A percentile compares a stretch with the other conserved stretches of the same genome.
These are phyloP conservation scores for Tryphoninae sp. DNA, from an alignment of 2,888 invertebrate genomes.

Conservation along the genomic window DNA sequence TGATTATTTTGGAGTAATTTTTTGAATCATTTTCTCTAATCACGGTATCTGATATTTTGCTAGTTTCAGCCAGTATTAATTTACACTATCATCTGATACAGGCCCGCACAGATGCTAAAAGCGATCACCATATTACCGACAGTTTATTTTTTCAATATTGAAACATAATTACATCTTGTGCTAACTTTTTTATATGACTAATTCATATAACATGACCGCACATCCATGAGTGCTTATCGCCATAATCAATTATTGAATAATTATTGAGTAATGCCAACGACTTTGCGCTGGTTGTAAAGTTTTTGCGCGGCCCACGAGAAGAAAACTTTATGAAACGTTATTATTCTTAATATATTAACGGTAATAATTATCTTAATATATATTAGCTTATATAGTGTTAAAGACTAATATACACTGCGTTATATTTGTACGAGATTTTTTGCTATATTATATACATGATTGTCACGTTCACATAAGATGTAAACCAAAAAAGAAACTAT, in stretches of 20 bases:
- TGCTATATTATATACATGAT: constrained; percentile 72
- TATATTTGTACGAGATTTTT: constrained; percentile 74
- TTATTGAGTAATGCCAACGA: constrained; percentile 1
- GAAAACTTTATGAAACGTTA: constrained; percentile 14
- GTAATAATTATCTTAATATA: constrained; percentile 4
- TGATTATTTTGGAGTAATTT: neutral
- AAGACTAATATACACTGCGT: constrained; percentile 62
- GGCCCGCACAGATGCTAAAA: neutral
- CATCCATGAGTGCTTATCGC: constrained; percentile 28
- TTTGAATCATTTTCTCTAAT: constrained; percentile 8
- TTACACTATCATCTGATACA: constrained; percentile 5
- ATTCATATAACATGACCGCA: constrained; percentile 3
- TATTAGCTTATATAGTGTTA: constrained; percentile 26
- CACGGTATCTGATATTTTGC: neutral
- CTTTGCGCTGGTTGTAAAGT: constrained; percentile 52
- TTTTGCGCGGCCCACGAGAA: constrained; percentile 14
- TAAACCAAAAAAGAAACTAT: constrained; percentile 43
- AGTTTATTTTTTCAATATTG: neutral
- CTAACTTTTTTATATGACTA: constrained; percentile 4
- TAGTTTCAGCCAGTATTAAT: constrained; percentile 48
- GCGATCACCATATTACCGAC: neutral
- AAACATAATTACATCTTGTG: neutral
- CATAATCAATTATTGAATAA: neutral
- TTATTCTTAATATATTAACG: constrained; percentile 19
- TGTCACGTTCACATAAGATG: constrained; percentile 29